Base-by-base conservation (phyloP, 2,797 vertebrate genomes). In the Nothura maculosa region DNA sequence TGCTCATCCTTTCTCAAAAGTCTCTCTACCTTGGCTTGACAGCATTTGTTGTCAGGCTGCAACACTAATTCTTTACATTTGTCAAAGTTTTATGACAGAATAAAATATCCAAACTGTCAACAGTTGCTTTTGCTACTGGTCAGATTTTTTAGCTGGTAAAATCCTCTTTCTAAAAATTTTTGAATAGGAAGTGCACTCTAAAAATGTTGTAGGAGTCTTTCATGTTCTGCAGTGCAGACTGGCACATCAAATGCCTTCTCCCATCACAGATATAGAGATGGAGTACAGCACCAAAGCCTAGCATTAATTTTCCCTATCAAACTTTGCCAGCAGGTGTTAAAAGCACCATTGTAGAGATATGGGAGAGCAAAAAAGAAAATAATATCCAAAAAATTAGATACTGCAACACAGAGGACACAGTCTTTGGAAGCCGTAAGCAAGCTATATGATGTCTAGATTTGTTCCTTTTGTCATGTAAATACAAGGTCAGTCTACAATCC, bases 91-190 rank as follows among this genome's bases (percentile, higher is more conserved):
- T 76, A 60, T 43, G 32, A 66, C 43, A 85, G 67, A 58, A 43
- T 93, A 77, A 93, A 77, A 38, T 61, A 81, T 12, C 48, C 77
- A 75, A 50, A 91, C 50, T 62, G n/a, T 62, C 60, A 73, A 32
- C 21, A 63, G 28, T 77, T 79, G 62, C 0, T 68, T 92, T 85
- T 77, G 14, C 9, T 21, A 55, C 36, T 22, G 7, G 57, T 86
- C 66, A 79, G 85, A 87, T 62, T 91, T 94, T 94, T 94, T 81
- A 92, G 30, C 16, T 60, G 73, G 43, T 19, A 21, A 81, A 61
- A 38, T 3, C 25, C 9, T 74, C 12, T 48, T 13, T 57, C 14
- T 22, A 1, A 60, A 72, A 1, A 1, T 78, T 86, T 92, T 73
- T 73, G 3, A 27, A 19, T 28, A 58, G 19, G 28, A 45, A 55